A percentile compares a stretch with the other conserved stretches of the same genome.
phyloP scores from a whole-genome alignment of 2,797 vertebrate species.

The Mycteria americana region DNA sequence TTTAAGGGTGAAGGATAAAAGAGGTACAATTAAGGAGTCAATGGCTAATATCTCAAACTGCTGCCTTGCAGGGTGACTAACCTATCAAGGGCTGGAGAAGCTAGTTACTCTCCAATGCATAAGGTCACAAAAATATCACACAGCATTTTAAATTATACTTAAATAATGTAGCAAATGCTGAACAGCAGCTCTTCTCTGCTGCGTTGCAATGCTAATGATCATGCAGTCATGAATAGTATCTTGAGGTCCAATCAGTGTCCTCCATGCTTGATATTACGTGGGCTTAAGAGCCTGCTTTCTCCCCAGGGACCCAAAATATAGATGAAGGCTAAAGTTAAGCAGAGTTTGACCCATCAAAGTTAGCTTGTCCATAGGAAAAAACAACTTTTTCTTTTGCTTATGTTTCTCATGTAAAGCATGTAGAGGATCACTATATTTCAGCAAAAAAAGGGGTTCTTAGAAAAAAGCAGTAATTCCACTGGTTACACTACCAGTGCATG shows the following conservation, averaged over 20 bases:
- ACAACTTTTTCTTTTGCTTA: not conserved
- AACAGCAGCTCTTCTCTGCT: not conserved
- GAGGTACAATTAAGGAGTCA: not conserved
- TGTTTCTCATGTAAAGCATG: not conserved
- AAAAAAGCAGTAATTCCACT: not conserved
- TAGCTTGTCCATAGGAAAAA: not conserved
- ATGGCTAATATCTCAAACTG: not conserved
- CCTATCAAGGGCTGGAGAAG: not conserved
- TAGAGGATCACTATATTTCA: fast-evolving
- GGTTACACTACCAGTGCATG: not conserved
- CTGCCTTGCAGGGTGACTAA: not conserved
- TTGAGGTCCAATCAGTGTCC: not conserved
- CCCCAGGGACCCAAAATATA: not conserved
- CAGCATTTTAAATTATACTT: not conserved
- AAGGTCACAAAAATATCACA: not conserved
- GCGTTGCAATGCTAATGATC: not conserved
- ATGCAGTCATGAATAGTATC: not conserved
- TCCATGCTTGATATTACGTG: not conserved
- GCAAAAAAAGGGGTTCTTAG: fast-evolving
- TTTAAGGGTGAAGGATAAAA: not conserved
- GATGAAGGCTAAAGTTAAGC: not conserved
- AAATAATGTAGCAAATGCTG: not conserved
- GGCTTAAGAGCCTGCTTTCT: not conserved
- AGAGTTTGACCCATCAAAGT: not conserved
- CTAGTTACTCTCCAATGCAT: not conserved